Conservation (phyloP, 2,113 vertebrate species). For the Gobiocypris rarus region DNA sequence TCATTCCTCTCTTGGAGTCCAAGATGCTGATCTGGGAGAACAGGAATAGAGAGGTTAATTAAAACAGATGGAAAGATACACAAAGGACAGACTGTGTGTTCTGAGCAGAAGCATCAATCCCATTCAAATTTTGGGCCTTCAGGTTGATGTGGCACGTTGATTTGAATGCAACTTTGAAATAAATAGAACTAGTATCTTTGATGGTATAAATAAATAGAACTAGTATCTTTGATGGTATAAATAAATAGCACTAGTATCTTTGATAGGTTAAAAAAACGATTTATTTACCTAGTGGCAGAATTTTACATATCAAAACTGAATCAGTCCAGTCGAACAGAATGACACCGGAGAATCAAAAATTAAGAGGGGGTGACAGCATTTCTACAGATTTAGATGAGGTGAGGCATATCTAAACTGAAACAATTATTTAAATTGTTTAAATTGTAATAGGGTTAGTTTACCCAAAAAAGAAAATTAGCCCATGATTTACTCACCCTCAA, state of each 20-base stretch:
- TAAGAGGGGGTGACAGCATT: background rate
- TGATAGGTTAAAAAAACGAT: background rate
- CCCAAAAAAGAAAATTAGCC: too few relatives aligned
- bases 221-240: background rate
- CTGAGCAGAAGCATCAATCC: background rate
- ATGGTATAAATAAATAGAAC: background rate
- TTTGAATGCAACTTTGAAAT: background rate
- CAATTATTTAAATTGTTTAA: background rate
- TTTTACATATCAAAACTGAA: too few relatives aligned
- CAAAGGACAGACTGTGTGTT: background rate
- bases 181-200: background rate
- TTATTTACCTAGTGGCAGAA: too few relatives aligned
- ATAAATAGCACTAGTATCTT: too few relatives aligned
- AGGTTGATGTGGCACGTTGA: background rate
- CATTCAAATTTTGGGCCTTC: background rate
- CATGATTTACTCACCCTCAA: too few relatives aligned
- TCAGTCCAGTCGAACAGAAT: background rate
- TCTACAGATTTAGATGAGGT: background rate
- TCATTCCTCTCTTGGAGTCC: slow-evolving; percentile 96
- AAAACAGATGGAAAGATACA: background rate
- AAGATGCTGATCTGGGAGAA: slow-evolving; percentile 86
- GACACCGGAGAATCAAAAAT: background rate
- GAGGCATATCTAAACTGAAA: background rate
- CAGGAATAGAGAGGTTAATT: slow-evolving; percentile 25
- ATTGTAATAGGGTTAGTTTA: too few relatives aligned